Evolutionary conservation across 2,113 vertebrate genomes (phyloP), one percentile per base, ranked within the genome.

Genomic region (Sitta europaea): DNA sequence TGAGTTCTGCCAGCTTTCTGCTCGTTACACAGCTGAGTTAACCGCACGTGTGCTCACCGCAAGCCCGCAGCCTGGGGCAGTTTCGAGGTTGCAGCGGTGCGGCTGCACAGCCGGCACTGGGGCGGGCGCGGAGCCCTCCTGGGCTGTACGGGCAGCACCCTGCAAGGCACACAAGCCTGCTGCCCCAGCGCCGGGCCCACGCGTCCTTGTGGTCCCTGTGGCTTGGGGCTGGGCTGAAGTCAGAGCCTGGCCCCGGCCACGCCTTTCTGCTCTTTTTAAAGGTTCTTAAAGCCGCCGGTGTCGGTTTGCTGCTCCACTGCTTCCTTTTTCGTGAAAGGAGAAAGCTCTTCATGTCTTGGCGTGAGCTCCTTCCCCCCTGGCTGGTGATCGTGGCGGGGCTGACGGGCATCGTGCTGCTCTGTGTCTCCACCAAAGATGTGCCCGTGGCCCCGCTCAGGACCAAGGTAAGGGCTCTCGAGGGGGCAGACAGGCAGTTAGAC

Each of bases 321-420:
- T 96, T 97, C 94, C 90, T 86, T 93, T 48, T 59, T 19, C 5
- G 70, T 7, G 2, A 17, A 36, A 83, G 84, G 77, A 91, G 38
- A 81, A 28, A 40, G 23, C 1, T 2, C 93, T 90, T 65, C 85
- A 97, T 97, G 96, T 96, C 96, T 86, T 97, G 96, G 96, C 82
- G 94, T 14, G 94, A 97, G 24, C 96, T 97, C n/a, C 96, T 97
- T n/a, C 96, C 96, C 75, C 93, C 96, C 65, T 96, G 96, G 88
- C 90, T 97, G 93, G 96, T 96, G 96, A 97, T 97, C 6, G 2
- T 67, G 2, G 96, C 96, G 0, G 96, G 96, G 8, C 93, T 97
- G 51, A 96, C 93, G 0, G 96, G 96, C 85, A 96, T 97, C 8
- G 51, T 97, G 90, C 93, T 97, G 33, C 96, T 97, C 25, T 97